Percentiles rank a stretch among this genome's conserved stretches.
These are phyloP conservation scores for Elgaria multicarinata DNA, from an alignment of 2,113 vertebrate genomes.

Conservation along the genomic window DNA sequence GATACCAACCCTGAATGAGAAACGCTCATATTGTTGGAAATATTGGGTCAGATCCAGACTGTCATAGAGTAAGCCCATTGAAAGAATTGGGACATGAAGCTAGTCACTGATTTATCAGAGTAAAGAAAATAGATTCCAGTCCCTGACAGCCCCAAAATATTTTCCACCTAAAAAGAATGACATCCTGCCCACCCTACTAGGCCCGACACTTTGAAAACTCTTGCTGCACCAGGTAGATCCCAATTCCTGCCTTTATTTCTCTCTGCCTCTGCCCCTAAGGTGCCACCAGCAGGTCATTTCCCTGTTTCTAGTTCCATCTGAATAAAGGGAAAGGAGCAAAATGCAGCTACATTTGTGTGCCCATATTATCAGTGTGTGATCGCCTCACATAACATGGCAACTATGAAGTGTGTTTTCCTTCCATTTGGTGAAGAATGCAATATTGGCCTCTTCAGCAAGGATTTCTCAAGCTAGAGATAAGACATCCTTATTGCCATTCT, in stretches of 20 bases:
- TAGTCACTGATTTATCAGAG: too few relatives aligned
- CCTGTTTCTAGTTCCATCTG: not conserved
- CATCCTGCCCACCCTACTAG: not conserved
- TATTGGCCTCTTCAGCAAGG: not conserved
- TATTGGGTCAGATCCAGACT: too few relatives aligned
- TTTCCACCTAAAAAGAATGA: not conserved
- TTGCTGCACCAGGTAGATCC: too few relatives aligned
- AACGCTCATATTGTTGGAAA: too few relatives aligned
- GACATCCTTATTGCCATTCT: not conserved
- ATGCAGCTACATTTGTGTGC: not conserved
- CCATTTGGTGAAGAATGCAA: not conserved
- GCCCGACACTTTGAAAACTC: not conserved
- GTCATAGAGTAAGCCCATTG: too few relatives aligned
- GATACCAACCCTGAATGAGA: too few relatives aligned
- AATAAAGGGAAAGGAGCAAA: not conserved
- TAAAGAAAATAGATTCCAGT: not conserved
- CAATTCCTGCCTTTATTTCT: not conserved
- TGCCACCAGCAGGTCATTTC: not conserved
- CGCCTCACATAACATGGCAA: not conserved
- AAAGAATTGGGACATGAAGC: too few relatives aligned
- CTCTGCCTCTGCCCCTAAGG: too few relatives aligned
- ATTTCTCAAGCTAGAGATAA: not conserved
- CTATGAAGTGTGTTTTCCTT: not conserved
- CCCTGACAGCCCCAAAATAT: not conserved
- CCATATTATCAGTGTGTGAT: not conserved